Conservation (phyloP, 2,888 invertebrate genomes). For the Drosophila dives region DNA sequence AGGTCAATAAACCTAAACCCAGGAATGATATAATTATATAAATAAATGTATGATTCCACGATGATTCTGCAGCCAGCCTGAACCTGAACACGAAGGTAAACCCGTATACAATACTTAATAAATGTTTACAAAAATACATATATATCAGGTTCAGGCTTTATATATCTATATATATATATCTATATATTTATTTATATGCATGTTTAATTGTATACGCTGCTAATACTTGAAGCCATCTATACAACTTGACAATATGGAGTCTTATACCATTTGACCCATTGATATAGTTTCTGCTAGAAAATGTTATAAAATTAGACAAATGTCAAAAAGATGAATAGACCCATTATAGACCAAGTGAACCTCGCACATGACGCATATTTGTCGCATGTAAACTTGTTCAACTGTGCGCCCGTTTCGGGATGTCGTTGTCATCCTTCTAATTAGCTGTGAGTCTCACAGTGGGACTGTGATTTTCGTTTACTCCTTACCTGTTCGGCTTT, state of each 20-base stretch:
- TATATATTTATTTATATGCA: background rate
- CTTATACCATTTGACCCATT: background rate
- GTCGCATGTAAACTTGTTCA: constrained; percentile 13
- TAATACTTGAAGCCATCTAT: background rate
- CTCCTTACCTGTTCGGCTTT: constrained; percentile 20
- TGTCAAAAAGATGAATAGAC: background rate
- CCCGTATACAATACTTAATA: background rate
- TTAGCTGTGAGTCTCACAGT: constrained; percentile 31
- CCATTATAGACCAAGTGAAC: background rate
- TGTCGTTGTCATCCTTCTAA: constrained; percentile 32
- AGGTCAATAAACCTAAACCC: background rate
- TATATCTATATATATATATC: background rate
- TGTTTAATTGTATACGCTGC: background rate
- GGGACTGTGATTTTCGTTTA: constrained; percentile 34
- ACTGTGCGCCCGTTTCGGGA: constrained; percentile 19
- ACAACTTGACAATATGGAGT: background rate
- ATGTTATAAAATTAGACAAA: too few species aligned
- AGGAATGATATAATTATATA: background rate
- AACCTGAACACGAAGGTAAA: background rate
- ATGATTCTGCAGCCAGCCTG: background rate
- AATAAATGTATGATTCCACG: background rate
- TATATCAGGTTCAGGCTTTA: background rate
- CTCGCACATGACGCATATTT: constrained; percentile 14
- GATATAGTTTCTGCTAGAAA: background rate
- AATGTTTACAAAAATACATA: background rate